Base-by-base conservation (phyloP, 2,888 invertebrate species). In the Oligia strigilis region DNA sequence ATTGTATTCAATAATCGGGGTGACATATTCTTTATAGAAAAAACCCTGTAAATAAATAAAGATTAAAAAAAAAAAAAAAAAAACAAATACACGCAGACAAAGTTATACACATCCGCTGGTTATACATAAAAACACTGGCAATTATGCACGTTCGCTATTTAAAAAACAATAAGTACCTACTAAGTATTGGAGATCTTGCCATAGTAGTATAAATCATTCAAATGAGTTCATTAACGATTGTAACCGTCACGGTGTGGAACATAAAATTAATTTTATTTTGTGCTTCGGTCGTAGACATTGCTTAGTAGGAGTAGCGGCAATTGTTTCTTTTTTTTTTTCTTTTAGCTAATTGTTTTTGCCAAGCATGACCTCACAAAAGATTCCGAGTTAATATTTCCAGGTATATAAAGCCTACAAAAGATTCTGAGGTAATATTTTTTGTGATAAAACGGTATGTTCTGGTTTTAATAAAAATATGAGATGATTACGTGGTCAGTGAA, bases 171-270 rank as follows among this genome's bases (percentile, higher is more conserved):
- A 36, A 29, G 23, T 77, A 72, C 29, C 29, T 29, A 29, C 29
- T 40, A 40, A 40, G 40, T 74, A 69, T 83, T 62, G 17, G 29
- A 60, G 64, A 87, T 78, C 67, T 80, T 23, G 46, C 72, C 14
- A 64, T 72, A 74, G 72, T 82, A 69, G 58, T 72, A 49, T 77
- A 72, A 71, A 72, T 81, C 29, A 87, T 87, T 80, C 71, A 77
- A 87, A 87, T 82, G 75, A 78, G 65, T 75, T 78, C 29, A 8
- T 78, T 78, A 77, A 64, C 1, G 52, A 75, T 82, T 77, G 77
- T 29, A 55, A 60, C 74, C 80, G 81, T 83, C 73, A 80, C 78
- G 89, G 84, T 88, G 43, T 43, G 77, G 58, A 13, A 58, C 13
- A 78, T 74, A 19, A 77, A 43, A 43, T 58, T 60, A 67, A 69